Conservation (phyloP, 2,888 invertebrate species). For the Hoplodrina ambigua region DNA sequence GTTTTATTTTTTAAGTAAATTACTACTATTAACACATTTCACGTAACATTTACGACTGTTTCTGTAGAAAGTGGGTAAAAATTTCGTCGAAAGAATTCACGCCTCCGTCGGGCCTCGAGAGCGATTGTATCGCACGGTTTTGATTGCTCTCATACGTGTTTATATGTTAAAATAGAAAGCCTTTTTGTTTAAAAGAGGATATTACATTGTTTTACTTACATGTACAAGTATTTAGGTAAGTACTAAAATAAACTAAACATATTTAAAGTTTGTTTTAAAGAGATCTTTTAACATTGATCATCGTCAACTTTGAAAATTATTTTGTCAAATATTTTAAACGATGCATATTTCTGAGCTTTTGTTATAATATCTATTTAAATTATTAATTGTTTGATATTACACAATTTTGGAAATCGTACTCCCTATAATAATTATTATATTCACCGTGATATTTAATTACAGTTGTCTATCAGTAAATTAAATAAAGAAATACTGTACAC, state of each 20-base stretch:
- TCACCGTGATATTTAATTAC: background rate
- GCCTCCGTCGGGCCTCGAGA: conserved; percentile 57
- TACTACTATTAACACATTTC: conserved; percentile 58
- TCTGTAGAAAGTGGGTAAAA: conserved; percentile 65
- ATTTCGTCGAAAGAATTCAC: conserved; percentile 62
- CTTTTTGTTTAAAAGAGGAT: conserved; percentile 17
- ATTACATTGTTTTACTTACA: background rate
- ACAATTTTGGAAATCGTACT: too few relatives aligned
- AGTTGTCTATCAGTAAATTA: background rate
- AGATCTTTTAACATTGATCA: background rate
- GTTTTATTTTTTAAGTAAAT: conserved; percentile 34
- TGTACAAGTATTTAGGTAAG: background rate
- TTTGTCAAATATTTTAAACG: background rate
- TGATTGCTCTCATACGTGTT: conserved; percentile 60
- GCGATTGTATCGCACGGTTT: conserved; percentile 59
- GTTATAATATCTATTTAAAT: background rate
- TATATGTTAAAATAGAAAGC: conserved; percentile 60
- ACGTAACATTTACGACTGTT: conserved; percentile 60
- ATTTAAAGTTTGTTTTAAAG: background rate
- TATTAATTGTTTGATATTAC: background rate
- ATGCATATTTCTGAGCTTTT: background rate
- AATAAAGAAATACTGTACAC: background rate
- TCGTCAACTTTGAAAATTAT: background rate
- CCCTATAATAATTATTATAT: background rate
- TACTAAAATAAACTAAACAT: background rate